A percentile compares a stretch with the other conserved stretches of the same genome.
These are phyloP conservation scores for Pogonophryne albipinna DNA, from an alignment of 2,797 vertebrate genomes.

Conservation along the genomic window DNA sequence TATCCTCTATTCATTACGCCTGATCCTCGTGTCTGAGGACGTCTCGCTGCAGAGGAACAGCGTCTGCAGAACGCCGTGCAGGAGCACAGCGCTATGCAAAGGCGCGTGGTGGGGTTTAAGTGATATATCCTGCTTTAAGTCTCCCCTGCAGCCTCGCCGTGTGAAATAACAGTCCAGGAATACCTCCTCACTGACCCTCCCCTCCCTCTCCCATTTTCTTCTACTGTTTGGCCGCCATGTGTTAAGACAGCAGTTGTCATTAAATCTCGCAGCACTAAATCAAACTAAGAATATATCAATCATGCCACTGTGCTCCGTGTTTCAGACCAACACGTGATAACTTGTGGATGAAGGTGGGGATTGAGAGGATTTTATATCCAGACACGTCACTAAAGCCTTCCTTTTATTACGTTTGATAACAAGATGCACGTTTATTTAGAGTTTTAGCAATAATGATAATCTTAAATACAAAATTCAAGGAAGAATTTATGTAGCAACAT, in stretches of 20 bases:
- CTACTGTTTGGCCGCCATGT: conserved; percentile 48
- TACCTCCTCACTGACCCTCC: conserved; percentile 58
- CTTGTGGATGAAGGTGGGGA: background rate
- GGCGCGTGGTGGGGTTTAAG: conserved; percentile 82
- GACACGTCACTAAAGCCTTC: background rate
- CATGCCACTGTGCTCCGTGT: background rate
- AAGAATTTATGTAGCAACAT: background rate
- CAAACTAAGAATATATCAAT: conserved; percentile 38
- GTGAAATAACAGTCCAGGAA: conserved; percentile 84
- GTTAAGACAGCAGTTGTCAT: conserved; percentile 61
- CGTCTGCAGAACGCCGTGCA: conserved; percentile 54
- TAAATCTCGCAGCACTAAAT: conserved; percentile 46
- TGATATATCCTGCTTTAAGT: conserved; percentile 82
- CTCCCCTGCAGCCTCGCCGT: conserved; percentile 68
- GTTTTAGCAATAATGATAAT: background rate
- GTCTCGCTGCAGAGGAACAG: conserved; percentile 17
- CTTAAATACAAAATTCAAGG: background rate
- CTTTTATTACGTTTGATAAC: background rate
- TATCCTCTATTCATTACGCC: conserved; percentile 73
- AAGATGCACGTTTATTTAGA: background rate
- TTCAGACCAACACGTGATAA: background rate
- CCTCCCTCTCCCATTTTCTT: conserved; percentile 35
- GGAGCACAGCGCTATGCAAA: conserved; percentile 66
- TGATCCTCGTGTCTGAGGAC: conserved; percentile 62
- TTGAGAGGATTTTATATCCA: background rate